These are phyloP conservation scores for Scaptomyza tumidula DNA, from an alignment of 2,888 invertebrate species.

Conservation along the genomic window DNA sequence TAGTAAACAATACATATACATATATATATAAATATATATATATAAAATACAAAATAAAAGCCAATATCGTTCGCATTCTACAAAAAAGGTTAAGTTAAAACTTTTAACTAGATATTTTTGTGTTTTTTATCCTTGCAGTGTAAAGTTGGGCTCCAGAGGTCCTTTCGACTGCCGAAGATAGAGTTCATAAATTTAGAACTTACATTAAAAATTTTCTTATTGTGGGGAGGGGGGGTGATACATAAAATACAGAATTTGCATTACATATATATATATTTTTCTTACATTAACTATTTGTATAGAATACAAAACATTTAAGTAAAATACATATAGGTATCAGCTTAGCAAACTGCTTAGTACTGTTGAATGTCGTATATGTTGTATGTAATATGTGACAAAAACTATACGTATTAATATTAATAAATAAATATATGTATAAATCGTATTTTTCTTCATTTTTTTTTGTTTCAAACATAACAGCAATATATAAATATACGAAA, in stretches of 20 bases:
- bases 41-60: conserved; percentile 29
- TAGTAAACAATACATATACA: conserved; percentile 21
- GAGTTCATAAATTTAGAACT: conserved; percentile 57
- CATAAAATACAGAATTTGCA: conserved; percentile 43
- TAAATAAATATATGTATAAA: conserved; percentile 44
- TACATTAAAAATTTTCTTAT: conserved; percentile 60
- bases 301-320: conserved; percentile 39
- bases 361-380: conserved; percentile 1
- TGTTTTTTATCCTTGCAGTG: neutral
- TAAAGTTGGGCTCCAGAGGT: neutral
- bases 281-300: conserved; percentile 1
- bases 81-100: conserved; percentile 40
- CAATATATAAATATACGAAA: conserved; percentile 41
- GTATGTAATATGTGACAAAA: conserved; percentile 8
- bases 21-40: neutral
- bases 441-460: conserved; percentile 27
- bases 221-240: conserved; percentile 22
- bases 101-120: conserved; percentile 13
- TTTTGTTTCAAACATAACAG: conserved; percentile 54
- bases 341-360: conserved; percentile 13
- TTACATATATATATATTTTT: conserved; percentile 11
- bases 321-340: conserved; percentile 40
- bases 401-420: conserved; percentile 59
- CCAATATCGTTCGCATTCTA: conserved; percentile 22
- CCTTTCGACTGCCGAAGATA: neutral